Conservation (phyloP, 2,888 invertebrate species). For the Phymatocera aterrima region DNA sequence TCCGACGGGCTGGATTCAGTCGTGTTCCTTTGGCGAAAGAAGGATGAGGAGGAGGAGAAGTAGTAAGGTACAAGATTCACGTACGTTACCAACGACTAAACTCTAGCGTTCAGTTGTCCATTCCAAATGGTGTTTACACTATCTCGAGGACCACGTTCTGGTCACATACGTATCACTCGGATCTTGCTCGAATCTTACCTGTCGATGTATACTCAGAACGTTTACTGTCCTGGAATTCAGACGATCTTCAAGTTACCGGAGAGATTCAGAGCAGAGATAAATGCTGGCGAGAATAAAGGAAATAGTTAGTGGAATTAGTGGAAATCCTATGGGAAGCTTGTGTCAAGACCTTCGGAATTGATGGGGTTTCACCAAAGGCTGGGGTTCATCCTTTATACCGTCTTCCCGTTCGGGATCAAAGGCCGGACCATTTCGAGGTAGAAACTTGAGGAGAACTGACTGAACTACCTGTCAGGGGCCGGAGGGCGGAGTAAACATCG, state of each 20-base stretch:
- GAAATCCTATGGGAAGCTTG: background rate
- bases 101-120: no score
- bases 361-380: background rate
- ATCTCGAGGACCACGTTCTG: no score
- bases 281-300: no score
- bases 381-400: background rate
- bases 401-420: constrained; percentile 19
- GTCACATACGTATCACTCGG: no score
- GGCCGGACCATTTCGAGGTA: constrained; percentile 10
- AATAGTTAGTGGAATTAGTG: background rate
- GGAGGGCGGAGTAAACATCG: constrained; percentile 9
- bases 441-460: background rate
- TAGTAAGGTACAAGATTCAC: no score
- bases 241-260: background rate
- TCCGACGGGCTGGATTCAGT: background rate
- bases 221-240: background rate
- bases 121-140: no score
- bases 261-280: background rate
- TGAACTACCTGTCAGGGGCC: background rate
- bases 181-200: no score
- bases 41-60: no score
- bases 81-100: no score
- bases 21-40: background rate
- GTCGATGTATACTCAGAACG: no score
- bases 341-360: background rate